Evolutionary conservation across 2,113 vertebrate genomes (phyloP), one percentile per base, ranked within the genome.

Genomic region (Trematomus loennbergii): DNA sequence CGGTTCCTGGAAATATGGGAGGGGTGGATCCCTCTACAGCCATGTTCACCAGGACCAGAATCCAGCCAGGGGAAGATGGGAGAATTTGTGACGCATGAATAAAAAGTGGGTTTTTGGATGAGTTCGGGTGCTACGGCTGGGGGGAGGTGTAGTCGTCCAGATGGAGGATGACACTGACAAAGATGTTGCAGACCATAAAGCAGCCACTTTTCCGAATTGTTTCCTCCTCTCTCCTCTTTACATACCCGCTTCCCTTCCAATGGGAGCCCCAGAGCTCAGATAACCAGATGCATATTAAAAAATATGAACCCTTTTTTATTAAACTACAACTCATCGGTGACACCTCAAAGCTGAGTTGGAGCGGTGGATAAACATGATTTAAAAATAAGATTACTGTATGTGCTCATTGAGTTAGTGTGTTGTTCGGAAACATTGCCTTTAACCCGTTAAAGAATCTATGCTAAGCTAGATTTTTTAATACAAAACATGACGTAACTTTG

Each of bases 1-100:
- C 0, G 15, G 4, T 81, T 87, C 87, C 87, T 88, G 75, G 79
- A 87, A 89, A 85, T 84, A 81, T 89, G 88, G 81, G 79, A 81
- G 67, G 78, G 78, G 82, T 40, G 82, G 77, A 50, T 81, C 76
- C 78, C 59, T 61, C 50, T 2, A 48, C 25, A 78, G 78, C 70
- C 63, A n/a, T 33, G 62, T 8, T 13, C 48, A 82, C 72, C 68
- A 77, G 65, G 48, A 82, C 58, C 25, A 33, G 50, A 40, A 50
- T 78, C 33, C 78, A 72, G 77, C 81, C 74, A 62, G 33, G 50
- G 70, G 73, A 66, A 80, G 72, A 79, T 79, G 60, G 79, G 57
- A 62, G 54, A 60, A 61, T 79, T 66, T 53, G 18, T 40, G 54
- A 43, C 36, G 59, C 36, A 58, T 53, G 49, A 46, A 64, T 73